These are phyloP conservation scores for Motacilla tschutschensis DNA, from an alignment of 2,113 vertebrate species.

Conservation along the genomic window DNA sequence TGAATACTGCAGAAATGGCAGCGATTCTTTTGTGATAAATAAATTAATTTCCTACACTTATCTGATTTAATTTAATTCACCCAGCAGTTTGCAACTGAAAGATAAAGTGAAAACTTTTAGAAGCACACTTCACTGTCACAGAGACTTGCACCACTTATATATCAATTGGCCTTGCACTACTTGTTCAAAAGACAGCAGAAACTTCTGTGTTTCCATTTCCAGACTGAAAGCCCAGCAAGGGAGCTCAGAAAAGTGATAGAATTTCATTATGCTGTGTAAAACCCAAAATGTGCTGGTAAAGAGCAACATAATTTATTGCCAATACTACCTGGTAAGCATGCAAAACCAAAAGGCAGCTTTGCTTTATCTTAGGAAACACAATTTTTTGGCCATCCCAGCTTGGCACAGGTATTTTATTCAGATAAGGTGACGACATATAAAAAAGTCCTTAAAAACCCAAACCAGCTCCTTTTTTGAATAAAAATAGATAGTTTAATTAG, in stretches of 20 bases:
- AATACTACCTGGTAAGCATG: background rate
- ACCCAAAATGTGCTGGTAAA: background rate
- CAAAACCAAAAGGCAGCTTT: background rate
- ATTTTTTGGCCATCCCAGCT: background rate
- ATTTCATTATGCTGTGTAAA: background rate
- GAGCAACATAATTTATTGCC: background rate
- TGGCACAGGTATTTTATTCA: background rate
- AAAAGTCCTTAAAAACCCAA: background rate
- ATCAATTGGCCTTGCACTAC: background rate
- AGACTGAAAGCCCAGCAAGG: background rate
- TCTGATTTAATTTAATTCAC: background rate
- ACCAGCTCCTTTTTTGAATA: background rate
- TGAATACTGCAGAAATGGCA: background rate
- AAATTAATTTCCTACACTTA: background rate
- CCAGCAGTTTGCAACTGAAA: background rate
- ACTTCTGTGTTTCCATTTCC: background rate
- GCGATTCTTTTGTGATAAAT: background rate
- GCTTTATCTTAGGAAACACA: background rate
- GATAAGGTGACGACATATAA: background rate
- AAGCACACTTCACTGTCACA: background rate
- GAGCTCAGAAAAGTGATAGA: background rate
- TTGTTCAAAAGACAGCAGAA: background rate
- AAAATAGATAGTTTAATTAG: conserved; percentile 33
- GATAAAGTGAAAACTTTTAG: background rate
- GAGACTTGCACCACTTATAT: background rate